These are phyloP conservation scores for Aulostomus chinensis DNA, from an alignment of 2,797 vertebrate genomes.

Conservation along the genomic window DNA sequence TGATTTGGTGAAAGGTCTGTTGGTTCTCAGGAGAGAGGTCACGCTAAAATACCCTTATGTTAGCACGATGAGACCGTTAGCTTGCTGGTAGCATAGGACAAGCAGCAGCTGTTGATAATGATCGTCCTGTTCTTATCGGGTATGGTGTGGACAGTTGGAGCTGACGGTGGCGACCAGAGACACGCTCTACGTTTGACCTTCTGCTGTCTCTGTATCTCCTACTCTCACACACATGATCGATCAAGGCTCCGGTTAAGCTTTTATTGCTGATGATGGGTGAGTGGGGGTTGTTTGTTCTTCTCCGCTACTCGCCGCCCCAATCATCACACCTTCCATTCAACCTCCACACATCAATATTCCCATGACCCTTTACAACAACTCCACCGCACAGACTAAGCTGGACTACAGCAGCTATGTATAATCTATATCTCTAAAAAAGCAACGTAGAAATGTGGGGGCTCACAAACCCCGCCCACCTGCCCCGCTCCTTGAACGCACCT, in stretches of 20 bases:
- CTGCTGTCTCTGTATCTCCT: slow-evolving; percentile 23
- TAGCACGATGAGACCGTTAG: no score
- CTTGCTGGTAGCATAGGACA: not conserved
- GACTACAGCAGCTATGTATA: slow-evolving; percentile 59
- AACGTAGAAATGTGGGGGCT: slow-evolving; percentile 15
- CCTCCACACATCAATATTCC: slow-evolving; percentile 70
- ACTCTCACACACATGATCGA: slow-evolving; percentile 53
- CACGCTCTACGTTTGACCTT: slow-evolving; percentile 68
- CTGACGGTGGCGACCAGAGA: not conserved
- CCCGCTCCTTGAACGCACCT: slow-evolving; percentile 23
- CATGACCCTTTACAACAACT: slow-evolving; percentile 66
- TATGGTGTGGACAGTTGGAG: not conserved
- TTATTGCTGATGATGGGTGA: slow-evolving; percentile 69
- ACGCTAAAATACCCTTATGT: no score
- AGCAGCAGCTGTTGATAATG: slow-evolving; percentile 7
- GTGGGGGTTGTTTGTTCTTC: slow-evolving; percentile 57
- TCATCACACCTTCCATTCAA: slow-evolving; percentile 42
- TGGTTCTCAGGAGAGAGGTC: no score
- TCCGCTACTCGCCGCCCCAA: slow-evolving; percentile 33
- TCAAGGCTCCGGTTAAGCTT: slow-evolving; percentile 64
- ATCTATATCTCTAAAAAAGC: slow-evolving; percentile 59
- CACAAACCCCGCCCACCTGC: slow-evolving; percentile 11
- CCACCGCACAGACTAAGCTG: slow-evolving; percentile 18
- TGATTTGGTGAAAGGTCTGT: no score
- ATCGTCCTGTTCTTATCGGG: slow-evolving; percentile 8